These are phyloP conservation scores for Copidosoma aretas DNA, from an alignment of 2,888 invertebrate species.

Conservation along the genomic window DNA sequence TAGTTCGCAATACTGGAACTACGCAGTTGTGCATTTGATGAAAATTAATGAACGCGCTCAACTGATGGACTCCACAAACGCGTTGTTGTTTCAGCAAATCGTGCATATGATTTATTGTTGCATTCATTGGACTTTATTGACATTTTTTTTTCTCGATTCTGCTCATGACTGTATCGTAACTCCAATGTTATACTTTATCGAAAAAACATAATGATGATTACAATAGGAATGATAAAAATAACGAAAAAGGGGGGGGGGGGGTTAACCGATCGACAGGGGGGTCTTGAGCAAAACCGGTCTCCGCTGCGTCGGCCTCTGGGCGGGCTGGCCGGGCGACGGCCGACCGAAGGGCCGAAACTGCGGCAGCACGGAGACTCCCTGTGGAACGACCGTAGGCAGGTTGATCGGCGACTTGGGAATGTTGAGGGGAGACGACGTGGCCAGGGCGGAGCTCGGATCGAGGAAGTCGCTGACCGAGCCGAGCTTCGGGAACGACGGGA, in stretches of 20 bases:
- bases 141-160: too few species aligned
- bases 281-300: background rate
- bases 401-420: background rate
- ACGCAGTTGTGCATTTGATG: too few species aligned
- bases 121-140: too few species aligned
- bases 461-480: conserved; percentile 17
- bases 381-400: background rate
- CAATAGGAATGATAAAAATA: too few species aligned
- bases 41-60: too few species aligned
- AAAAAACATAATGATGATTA: background rate
- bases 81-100: too few species aligned
- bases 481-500: conserved; percentile 20
- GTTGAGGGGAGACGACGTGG: background rate
- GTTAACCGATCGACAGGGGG: background rate
- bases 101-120: too few species aligned
- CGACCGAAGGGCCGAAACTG: background rate
- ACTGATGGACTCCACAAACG: too few species aligned
- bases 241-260: background rate
- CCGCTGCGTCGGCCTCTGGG: background rate
- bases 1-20: too few species aligned
- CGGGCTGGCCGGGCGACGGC: background rate
- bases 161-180: too few species aligned
- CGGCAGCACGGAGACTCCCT: background rate
- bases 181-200: too few species aligned
- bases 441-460: background rate